phyloP scores from a whole-genome alignment of 2,113 vertebrate species.

The Miniopterus natalensis region DNA sequence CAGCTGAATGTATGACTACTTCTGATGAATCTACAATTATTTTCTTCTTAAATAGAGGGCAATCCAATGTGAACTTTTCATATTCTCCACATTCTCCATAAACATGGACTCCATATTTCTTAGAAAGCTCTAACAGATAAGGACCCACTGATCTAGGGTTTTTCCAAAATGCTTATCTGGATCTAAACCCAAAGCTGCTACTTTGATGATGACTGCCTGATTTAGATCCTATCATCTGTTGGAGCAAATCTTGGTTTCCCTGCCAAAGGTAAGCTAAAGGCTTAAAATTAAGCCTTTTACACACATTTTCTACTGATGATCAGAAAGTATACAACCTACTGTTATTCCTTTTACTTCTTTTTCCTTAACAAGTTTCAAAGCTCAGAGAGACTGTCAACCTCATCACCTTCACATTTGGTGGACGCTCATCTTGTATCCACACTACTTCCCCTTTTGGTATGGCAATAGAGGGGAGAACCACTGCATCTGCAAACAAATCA shows the following conservation, averaged over 20 bases:
- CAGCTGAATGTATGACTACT: conserved; percentile 94
- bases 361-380: conserved; percentile 95
- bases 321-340: not conserved
- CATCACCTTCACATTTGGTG: conserved; percentile 92
- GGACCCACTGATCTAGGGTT: not conserved
- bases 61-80: conserved; percentile 97
- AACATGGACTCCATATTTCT: conserved; percentile 95
- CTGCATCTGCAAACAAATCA: conserved; percentile 93
- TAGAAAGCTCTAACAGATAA: conserved; percentile 89
- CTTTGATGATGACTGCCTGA: conserved; percentile 97
- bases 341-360: not conserved
- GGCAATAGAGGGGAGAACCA: conserved; percentile 96
- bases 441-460: conserved; percentile 93
- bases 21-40: conserved; percentile 94
- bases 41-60: conserved; percentile 97
- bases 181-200: conserved; percentile 93
- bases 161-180: not conserved
- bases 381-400: conserved; percentile 97
- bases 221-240: conserved; percentile 95
- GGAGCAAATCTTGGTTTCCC: conserved; percentile 93
- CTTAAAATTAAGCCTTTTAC: conserved; percentile 94
- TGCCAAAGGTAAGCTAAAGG: conserved; percentile 97
- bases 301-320: conserved; percentile 76
- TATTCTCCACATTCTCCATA: conserved; percentile 99
- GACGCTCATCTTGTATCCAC: conserved; percentile 91